These are phyloP conservation scores for Drosophila kohkoa DNA, from an alignment of 1,140 invertebrate species.

Conservation along the genomic window DNA sequence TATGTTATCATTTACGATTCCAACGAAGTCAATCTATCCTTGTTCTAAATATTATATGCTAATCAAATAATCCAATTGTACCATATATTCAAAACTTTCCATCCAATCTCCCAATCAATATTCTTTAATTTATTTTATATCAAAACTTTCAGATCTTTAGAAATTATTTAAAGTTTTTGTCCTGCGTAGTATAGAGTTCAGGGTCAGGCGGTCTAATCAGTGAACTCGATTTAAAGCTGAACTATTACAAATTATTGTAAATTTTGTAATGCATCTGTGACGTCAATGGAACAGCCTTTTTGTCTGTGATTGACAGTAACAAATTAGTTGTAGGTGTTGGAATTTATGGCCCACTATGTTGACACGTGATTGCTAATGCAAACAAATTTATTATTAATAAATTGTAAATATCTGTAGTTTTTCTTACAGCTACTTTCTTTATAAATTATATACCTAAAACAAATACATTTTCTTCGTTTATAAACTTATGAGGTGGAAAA, in stretches of 20 bases:
- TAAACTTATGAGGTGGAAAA: neutral
- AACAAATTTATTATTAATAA: neutral
- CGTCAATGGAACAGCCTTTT: slow-evolving; percentile 42
- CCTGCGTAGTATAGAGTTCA: slow-evolving; percentile 3
- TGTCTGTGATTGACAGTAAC: slow-evolving; percentile 36
- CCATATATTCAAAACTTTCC: neutral
- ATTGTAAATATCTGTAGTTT: neutral
- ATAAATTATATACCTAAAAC: neutral
- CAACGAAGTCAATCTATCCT: neutral
- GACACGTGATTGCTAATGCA: slow-evolving; percentile 11
- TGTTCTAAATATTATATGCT: neutral
- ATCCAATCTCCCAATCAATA: neutral
- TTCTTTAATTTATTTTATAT: neutral
- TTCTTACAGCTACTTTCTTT: neutral
- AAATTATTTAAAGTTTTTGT: neutral
- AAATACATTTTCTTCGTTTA: neutral
- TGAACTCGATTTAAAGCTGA: neutral
- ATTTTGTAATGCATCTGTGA: slow-evolving; percentile 23
- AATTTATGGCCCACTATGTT: neutral
- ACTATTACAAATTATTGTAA: slow-evolving; percentile 44
- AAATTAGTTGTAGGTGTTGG: slow-evolving; percentile 29
- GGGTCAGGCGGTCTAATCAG: slow-evolving; percentile 25
- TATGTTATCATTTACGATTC: slow-evolving; percentile 1
- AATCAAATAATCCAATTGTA: neutral
- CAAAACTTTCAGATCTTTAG: neutral